These are phyloP conservation scores for Cotesia chilonis DNA, from an alignment of 1,140 invertebrate species.

Conservation along the genomic window DNA sequence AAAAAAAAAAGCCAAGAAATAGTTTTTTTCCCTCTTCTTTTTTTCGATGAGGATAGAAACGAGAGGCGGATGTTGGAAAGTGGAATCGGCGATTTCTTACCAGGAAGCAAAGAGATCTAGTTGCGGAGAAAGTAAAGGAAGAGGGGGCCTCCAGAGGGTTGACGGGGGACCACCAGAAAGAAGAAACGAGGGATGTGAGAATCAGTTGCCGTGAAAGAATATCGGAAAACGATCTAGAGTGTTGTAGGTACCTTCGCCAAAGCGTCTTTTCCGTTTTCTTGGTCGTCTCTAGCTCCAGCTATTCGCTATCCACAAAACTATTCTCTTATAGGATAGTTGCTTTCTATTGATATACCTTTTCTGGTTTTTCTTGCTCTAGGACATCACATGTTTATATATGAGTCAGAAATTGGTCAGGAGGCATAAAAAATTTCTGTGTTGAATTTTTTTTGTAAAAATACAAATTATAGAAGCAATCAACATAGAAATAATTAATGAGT, in stretches of 20 bases:
- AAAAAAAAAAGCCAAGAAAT: not conserved
- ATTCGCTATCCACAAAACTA: too few relatives aligned
- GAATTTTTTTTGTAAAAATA: too few relatives aligned
- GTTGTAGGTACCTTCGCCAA: constrained; percentile 18
- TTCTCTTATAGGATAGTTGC: too few relatives aligned
- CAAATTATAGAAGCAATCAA: too few relatives aligned
- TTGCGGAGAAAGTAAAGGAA: too few relatives aligned
- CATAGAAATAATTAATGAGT: too few relatives aligned
- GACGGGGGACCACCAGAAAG: not conserved
- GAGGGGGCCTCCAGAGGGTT: not conserved
- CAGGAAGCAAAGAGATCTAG: constrained; percentile 5
- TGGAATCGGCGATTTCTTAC: constrained; percentile 29
- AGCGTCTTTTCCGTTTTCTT: constrained; percentile 10
- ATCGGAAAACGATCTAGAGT: constrained; percentile 42
- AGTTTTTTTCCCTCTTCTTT: not conserved
- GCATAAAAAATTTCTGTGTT: too few relatives aligned
- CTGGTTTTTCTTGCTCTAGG: too few relatives aligned
- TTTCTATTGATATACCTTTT: too few relatives aligned
- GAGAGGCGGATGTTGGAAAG: constrained; percentile 1
- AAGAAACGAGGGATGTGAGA: constrained; percentile 17
- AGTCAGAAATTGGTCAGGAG: too few relatives aligned
- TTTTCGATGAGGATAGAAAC: not conserved
- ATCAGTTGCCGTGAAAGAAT: constrained; percentile 40
- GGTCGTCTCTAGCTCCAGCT: not conserved
- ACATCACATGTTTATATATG: too few relatives aligned